Percentiles rank a stretch among this genome's conserved stretches.
phyloP scores from a whole-genome alignment of 2,888 invertebrate species.

The Megamerina dolium region DNA sequence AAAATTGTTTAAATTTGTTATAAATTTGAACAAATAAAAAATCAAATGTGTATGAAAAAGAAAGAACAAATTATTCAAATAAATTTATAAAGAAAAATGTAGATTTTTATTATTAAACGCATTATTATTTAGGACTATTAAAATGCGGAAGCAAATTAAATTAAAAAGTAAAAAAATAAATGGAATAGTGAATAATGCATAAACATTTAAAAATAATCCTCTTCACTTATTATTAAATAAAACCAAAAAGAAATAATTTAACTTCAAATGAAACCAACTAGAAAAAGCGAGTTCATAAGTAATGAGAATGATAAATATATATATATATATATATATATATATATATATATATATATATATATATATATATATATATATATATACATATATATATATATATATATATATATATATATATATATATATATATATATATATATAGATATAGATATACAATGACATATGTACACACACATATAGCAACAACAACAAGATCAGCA shows the following conservation, averaged over 20 bases:
- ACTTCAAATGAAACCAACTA: conserved; percentile 3
- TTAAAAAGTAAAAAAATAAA: conserved; percentile 18
- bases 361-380: conserved; percentile 1
- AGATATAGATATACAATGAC: conserved; percentile 15
- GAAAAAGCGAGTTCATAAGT: not conserved
- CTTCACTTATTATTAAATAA: conserved; percentile 37
- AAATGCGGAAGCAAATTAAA: not conserved
- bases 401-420: conserved; percentile 18
- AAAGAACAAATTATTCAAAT: conserved; percentile 17
- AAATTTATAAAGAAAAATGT: conserved; percentile 28
- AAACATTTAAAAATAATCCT: conserved; percentile 32
- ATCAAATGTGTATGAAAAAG: conserved; percentile 17
- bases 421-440: conserved; percentile 17
- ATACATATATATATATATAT: conserved; percentile 6
- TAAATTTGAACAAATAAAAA: conserved; percentile 22
- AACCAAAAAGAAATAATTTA: conserved; percentile 16
- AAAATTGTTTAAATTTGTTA: conserved; percentile 26
- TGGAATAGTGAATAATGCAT: conserved; percentile 29
- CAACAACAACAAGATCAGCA: conserved; percentile 9
- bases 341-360: not conserved
- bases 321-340: not conserved
- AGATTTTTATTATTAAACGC: conserved; percentile 35
- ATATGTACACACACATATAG: conserved; percentile 23
- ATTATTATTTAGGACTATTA: conserved; percentile 14
- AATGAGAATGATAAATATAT: not conserved